Conservation (phyloP, 2,888 invertebrate species). For the Phengaris arion region DNA sequence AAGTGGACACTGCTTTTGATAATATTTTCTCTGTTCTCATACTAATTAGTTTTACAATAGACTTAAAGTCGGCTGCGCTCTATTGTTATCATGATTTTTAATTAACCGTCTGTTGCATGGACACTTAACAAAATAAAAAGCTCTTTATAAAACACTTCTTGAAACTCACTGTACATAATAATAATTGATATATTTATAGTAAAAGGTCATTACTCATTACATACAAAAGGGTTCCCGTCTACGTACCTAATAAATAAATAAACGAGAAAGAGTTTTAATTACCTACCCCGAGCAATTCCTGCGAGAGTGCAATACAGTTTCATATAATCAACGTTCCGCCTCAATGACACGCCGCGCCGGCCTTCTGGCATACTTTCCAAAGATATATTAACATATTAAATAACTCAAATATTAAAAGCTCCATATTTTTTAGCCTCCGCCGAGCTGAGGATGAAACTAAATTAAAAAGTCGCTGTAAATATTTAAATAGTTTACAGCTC, state of each 20-base stretch:
- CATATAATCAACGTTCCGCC: neutral
- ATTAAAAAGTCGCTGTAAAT: neutral
- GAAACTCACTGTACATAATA: no score
- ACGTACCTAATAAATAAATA: no score
- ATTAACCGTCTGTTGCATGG: neutral
- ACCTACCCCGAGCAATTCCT: neutral
- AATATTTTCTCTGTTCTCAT: neutral
- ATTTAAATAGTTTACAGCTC: neutral
- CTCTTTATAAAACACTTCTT: neutral
- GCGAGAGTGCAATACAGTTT: neutral
- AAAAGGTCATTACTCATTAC: no score
- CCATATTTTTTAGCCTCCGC: neutral
- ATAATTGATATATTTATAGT: no score
- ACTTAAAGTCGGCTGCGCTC: neutral
- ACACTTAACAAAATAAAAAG: neutral
- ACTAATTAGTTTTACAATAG: neutral
- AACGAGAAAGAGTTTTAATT: neutral
- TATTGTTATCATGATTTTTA: neutral
- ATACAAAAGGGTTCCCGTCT: no score
- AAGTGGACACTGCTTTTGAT: neutral
- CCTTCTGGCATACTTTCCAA: neutral
- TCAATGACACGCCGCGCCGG: neutral
- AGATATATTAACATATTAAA: neutral
- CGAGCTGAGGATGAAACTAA: neutral
- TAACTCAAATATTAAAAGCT: constrained; percentile 2